A percentile compares a stretch with the other conserved stretches of the same genome.
phyloP scores from a whole-genome alignment of 2,113 vertebrate species.

The Lipophrys pholis region DNA sequence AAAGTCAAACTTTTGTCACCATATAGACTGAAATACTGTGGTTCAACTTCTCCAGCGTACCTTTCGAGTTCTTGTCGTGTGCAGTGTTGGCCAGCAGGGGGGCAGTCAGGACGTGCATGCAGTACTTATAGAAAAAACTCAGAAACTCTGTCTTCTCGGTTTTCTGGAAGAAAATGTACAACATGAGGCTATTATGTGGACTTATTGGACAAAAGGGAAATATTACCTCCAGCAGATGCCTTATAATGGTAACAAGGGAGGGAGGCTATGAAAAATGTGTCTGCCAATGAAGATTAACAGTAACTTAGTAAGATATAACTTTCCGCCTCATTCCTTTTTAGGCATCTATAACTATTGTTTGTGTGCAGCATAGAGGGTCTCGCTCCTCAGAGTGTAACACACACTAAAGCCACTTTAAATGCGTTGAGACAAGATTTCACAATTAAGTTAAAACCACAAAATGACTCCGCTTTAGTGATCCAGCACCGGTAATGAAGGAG shows the following conservation, averaged over 20 bases:
- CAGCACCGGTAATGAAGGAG: too few relatives aligned
- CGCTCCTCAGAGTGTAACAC: background rate
- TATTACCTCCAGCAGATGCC: too few relatives aligned
- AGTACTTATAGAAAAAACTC: constrained; percentile 99
- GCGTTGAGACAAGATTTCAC: background rate
- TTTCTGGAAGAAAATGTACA: constrained; percentile 87
- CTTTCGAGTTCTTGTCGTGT: constrained; percentile 91
- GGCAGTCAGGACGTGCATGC: constrained; percentile 98
- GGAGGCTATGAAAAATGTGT: background rate
- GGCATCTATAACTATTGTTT: background rate
- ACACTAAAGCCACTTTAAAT: background rate
- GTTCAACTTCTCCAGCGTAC: constrained; percentile 70
- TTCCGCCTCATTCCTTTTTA: background rate
- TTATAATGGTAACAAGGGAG: background rate
- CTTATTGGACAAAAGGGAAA: background rate
- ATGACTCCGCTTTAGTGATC: too few relatives aligned
- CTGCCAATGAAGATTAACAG: background rate
- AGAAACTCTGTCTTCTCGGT: constrained; percentile 98
- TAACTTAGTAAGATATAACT: background rate
- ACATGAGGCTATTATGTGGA: background rate
- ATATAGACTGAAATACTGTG: background rate
- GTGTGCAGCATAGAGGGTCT: background rate
- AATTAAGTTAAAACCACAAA: too few relatives aligned
- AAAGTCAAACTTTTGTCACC: background rate
- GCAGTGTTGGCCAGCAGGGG: constrained; percentile 96